Base-by-base conservation (phyloP, 2,113 vertebrate genomes). In the Erythrocercus mccallii region DNA sequence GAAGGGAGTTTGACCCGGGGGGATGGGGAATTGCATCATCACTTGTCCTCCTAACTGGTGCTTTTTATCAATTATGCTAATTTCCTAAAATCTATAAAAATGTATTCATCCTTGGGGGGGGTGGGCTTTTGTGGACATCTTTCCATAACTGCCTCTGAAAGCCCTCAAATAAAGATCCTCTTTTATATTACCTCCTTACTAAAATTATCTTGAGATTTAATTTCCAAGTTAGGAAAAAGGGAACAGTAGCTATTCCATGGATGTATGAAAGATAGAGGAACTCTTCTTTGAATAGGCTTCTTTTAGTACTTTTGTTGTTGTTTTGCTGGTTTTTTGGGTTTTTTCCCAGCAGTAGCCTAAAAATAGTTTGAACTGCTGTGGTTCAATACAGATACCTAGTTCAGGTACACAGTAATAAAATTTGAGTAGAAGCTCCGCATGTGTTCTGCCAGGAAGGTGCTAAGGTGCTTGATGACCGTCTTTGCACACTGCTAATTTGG, bases 401-500 rank as follows among this genome's bases (percentile, higher is more conserved):
- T 91, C 56, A 47, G 33, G 12, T 70, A 24, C 23, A 12, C 11
- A 6, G 50, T 31, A 68, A 69, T 58, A 74, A 61, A 53, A 74
- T 10, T 27, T 73, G 61, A 65, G 51, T 42, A 56, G 58, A 77
- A 78, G 38, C 56, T 77, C 71, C 38, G 27, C 24, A 8, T 54
- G 42, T 38, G 18, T 86, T 81, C 80, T 81, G 82, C 38, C 85
- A 88, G 47, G 76, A 96, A 73, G n/a, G 50, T 85, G 73, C 92
- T 95, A 83, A 86, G 31, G 57, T 70, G 20, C 54, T 92, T 92
- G 87, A 92, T 70, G 74, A 70, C 13, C 73, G 37, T 28, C 50
- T 74, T 78, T 81, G 76, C 68, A 62, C 21, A 16, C 62, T 88
- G 37, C 82, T 95, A 73, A 81, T 93, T 94, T 90, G 92, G 30